Percentiles rank a stretch among this genome's conserved stretches.
These are phyloP conservation scores for Phocides pigmalion DNA, from an alignment of 1,140 invertebrate genomes.

Conservation along the genomic window DNA sequence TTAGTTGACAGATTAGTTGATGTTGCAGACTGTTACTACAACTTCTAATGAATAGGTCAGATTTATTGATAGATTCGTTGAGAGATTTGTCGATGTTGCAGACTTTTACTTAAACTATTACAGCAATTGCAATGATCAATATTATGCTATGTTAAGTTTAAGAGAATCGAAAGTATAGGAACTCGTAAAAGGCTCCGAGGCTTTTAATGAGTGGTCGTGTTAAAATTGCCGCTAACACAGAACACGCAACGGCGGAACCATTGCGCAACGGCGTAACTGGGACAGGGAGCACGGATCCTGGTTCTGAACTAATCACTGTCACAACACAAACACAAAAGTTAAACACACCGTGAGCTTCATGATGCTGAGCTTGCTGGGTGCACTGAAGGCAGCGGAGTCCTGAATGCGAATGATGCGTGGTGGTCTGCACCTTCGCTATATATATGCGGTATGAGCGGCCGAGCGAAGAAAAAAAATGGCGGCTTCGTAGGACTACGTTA, in stretches of 20 bases:
- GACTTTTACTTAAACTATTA: conserved; percentile 33
- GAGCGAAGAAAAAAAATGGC: conserved; percentile 77
- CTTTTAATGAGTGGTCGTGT: conserved; percentile 46
- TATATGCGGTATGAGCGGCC: conserved; percentile 76
- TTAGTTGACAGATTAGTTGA: not conserved
- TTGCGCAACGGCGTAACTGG: conserved; percentile 54
- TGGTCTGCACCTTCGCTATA: conserved; percentile 72
- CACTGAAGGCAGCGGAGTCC: conserved; percentile 83
- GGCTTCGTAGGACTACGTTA: conserved; percentile 73
- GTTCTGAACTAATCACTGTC: conserved; percentile 45
- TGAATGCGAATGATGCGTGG: conserved; percentile 83
- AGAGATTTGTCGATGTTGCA: conserved; percentile 9
- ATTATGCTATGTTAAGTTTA: conserved; percentile 14
- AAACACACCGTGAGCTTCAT: conserved; percentile 83
- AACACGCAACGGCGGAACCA: conserved; percentile 53
- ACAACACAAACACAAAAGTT: conserved; percentile 56
- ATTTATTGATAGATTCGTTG: conserved; percentile 1
- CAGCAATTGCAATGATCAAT: conserved; percentile 11
- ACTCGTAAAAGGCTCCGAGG: conserved; percentile 37
- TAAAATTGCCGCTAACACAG: conserved; percentile 31
- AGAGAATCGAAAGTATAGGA: conserved; percentile 38
- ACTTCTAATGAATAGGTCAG: conserved; percentile 3
- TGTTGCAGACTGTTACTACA: conserved; percentile 18
- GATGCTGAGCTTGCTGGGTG: conserved; percentile 80
- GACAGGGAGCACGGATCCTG: conserved; percentile 51